Evolutionary conservation across 2,797 vertebrate species (phyloP), one percentile per base, ranked within the genome.

Genomic region (Sebastes minor): DNA sequence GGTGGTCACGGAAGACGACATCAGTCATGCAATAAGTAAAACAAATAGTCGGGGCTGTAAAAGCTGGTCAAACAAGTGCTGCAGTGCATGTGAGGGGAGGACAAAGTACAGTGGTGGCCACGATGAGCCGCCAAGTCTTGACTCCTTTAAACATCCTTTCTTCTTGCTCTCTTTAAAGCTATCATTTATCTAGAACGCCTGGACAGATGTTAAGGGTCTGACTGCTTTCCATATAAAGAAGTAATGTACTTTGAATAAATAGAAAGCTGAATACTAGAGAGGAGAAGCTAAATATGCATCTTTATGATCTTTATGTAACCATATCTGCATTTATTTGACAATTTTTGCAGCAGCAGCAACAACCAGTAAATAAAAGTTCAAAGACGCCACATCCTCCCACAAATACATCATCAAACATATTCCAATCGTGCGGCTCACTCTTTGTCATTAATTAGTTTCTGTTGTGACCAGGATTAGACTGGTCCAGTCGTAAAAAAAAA

Each of bases 1-100:
- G 84, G 83, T 81, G 86, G 85, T 83, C 78, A 81, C 32, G 3
- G 59, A 83, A 80, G 73, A 85, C 77, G 74, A 56, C 61, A 88
- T 89, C 81, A 82, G 76, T 87, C 81, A 78, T 59, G 74, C 62
- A 86, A 78, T 77, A 89, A 89, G 75, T 84, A 80, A 92, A 90
- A 86, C 82, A 92, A 90, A 90, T 73, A 83, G 73, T 32, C 38
- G n/a, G 13, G 57, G 52, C 71, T 68, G 62, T 88, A 76, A 91
- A 89, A 86, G 71, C 76, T 89, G 83, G 62, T 84, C 73, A 87
- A 85, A 86, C 80, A 86, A 82, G 68, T 80, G 67, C 66, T 46
- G 73, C 61, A 28, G 81, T 71, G 42, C 33, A 82, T 59, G 68
- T 55, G 32, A 76, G 65, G 59, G 65, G 55, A 72, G 67, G 59